Conservation (phyloP, 1,140 invertebrate species). For the Eulimnadia texana region DNA sequence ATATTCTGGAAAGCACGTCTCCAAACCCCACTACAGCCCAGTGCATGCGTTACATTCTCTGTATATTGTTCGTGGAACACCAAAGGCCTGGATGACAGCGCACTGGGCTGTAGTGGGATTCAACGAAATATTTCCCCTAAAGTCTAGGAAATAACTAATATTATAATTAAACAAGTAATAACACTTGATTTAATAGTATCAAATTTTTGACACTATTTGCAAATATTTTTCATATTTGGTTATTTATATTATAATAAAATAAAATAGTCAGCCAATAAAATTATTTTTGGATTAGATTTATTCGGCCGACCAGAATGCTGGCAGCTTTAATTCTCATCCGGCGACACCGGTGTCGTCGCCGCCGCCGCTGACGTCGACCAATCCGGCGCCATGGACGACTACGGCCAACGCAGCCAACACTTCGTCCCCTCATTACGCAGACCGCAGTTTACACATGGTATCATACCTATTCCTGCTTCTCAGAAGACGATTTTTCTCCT, state of each 20-base stretch:
- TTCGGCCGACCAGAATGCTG: constrained; percentile 72
- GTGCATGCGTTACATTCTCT: no score
- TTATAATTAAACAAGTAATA: no score
- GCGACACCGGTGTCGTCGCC: constrained; percentile 36
- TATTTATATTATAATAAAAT: neutral
- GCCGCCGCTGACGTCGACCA: constrained; percentile 57
- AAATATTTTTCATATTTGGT: no score
- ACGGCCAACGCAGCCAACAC: constrained; percentile 22
- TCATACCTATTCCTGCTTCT: neutral
- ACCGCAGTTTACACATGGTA: constrained; percentile 35
- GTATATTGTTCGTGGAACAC: no score
- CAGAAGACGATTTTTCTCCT: neutral
- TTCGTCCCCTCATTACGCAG: constrained; percentile 30
- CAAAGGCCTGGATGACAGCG: no score
- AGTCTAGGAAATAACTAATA: no score
- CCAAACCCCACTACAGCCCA: no score
- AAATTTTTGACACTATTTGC: no score
- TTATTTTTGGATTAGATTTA: constrained; percentile 50
- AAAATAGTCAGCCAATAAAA: neutral
- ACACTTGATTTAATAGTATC: no score
- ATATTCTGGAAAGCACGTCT: no score
- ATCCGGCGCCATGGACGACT: constrained; percentile 41
- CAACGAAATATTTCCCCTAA: no score
- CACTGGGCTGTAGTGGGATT: no score
- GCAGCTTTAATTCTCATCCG: constrained; percentile 84